Conservation (phyloP, 2,888 invertebrate species). For the Colostygia pectinataria region DNA sequence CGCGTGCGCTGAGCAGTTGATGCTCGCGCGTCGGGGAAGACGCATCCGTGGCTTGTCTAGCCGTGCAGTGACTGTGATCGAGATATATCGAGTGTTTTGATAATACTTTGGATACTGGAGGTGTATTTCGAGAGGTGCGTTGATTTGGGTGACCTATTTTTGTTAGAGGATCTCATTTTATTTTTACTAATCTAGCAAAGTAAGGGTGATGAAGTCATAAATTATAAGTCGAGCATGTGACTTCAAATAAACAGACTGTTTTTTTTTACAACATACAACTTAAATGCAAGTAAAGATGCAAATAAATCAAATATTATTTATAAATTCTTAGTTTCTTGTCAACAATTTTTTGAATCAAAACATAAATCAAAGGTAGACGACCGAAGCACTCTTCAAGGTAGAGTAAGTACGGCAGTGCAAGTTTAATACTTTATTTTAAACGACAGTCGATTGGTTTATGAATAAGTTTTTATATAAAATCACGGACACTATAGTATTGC, state of each 20-base stretch:
- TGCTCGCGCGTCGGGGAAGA: conserved; percentile 77
- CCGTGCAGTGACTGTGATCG: conserved; percentile 59
- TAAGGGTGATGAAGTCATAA: too few relatives aligned
- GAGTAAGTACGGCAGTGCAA: not conserved
- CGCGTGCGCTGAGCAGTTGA: conserved; percentile 73
- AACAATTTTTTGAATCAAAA: not conserved
- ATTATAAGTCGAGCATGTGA: too few relatives aligned
- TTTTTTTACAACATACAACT: too few relatives aligned
- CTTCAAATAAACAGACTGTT: too few relatives aligned
- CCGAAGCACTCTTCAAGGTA: conserved; percentile 18
- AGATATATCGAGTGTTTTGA: conserved; percentile 58
- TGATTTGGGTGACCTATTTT: conserved; percentile 33
- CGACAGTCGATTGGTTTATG: conserved; percentile 2
- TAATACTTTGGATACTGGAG: conserved; percentile 46
- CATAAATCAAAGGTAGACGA: conserved; percentile 11
- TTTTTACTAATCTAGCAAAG: too few relatives aligned
- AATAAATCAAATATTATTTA: too few relatives aligned
- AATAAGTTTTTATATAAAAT: not conserved
- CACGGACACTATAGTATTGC: not conserved
- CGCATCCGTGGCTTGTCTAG: conserved; percentile 66
- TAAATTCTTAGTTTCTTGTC: too few relatives aligned
- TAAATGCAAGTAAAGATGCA: too few relatives aligned
- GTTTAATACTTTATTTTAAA: not conserved
- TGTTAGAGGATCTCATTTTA: not conserved
- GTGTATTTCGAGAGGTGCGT: conserved; percentile 64